Percentiles rank a stretch among this genome's conserved stretches.
These are phyloP conservation scores for Eurytoma adleriae DNA, from an alignment of 2,888 invertebrate species.

Conservation along the genomic window DNA sequence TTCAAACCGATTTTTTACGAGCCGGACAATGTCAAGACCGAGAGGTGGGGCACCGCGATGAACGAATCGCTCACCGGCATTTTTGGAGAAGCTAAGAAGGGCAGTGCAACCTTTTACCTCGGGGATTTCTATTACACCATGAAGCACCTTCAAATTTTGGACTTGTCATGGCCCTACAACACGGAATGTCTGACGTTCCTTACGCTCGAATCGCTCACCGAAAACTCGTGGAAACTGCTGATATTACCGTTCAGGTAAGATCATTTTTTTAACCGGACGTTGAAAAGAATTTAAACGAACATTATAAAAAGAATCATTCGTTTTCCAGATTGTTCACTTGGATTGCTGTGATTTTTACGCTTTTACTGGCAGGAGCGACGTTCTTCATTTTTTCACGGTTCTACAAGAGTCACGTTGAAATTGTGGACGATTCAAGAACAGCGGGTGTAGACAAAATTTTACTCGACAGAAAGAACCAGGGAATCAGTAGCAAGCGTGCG, in stretches of 20 bases:
- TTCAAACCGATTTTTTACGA: conserved; percentile 84
- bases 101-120: conserved; percentile 84
- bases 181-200: conserved; percentile 90
- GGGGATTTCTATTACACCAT: conserved; percentile 88
- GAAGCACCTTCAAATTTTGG: conserved; percentile 82
- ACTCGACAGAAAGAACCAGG: conserved; percentile 26
- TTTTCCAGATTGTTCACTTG: conserved; percentile 83
- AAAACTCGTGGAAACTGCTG: conserved; percentile 90
- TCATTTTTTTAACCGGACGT: background rate
- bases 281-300: background rate
- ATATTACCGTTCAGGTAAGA: conserved; percentile 87
- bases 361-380: conserved; percentile 82
- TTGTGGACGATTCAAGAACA: background rate
- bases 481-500: conserved; percentile 48
- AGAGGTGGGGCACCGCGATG: conserved; percentile 83
- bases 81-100: conserved; percentile 84
- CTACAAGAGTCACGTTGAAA: conserved; percentile 74
- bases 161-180: conserved; percentile 87
- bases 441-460: background rate
- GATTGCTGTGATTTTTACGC: conserved; percentile 83
- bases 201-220: conserved; percentile 87
- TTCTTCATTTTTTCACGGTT: conserved; percentile 81
- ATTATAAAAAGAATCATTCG: background rate
- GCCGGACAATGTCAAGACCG: conserved; percentile 79
- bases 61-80: conserved; percentile 85